Evolutionary conservation across 2,113 vertebrate genomes (phyloP).

Genomic region (Peromyscus leucopus): DNA sequence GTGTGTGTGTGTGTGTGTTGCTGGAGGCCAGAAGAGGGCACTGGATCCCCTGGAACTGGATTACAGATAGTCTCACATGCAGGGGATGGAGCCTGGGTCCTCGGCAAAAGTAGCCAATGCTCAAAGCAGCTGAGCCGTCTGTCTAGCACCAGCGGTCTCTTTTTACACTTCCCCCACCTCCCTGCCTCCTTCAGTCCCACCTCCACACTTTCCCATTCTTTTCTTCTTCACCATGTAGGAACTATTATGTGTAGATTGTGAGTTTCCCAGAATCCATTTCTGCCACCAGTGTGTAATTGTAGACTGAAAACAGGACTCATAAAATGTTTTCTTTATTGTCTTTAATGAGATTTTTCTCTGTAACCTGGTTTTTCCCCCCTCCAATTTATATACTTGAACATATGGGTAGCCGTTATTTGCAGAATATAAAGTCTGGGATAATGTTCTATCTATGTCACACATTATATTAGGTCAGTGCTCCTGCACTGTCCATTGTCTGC

Average conservation of each 20-base stretch:
- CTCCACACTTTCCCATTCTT: not conserved
- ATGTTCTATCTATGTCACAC: not conserved
- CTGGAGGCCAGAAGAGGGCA: not conserved
- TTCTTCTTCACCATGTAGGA: slow-evolving; percentile 7
- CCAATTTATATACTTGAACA: not conserved
- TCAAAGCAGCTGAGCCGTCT: not conserved
- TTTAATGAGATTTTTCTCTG: slow-evolving; percentile 55
- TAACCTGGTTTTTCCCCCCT: not conserved
- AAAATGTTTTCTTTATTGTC: slow-evolving; percentile 18
- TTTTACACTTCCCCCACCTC: not conserved
- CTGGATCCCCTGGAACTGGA: not conserved
- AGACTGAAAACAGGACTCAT: not conserved
- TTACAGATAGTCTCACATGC: not conserved
- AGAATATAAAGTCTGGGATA: slow-evolving; percentile 46
- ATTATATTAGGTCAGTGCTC: not conserved
- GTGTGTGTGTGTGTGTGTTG: not conserved
- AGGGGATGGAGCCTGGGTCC: not conserved
- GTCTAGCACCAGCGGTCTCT: not conserved
- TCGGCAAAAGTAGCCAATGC: not conserved
- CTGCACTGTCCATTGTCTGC: not conserved
- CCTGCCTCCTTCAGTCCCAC: not conserved
- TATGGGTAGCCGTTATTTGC: not conserved
- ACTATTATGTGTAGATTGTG: not conserved
- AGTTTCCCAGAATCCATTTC: slow-evolving; percentile 1
- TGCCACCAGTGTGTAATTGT: not conserved